Conservation (phyloP, 2,797 vertebrate species). For the Scyliorhinus canicula region DNA sequence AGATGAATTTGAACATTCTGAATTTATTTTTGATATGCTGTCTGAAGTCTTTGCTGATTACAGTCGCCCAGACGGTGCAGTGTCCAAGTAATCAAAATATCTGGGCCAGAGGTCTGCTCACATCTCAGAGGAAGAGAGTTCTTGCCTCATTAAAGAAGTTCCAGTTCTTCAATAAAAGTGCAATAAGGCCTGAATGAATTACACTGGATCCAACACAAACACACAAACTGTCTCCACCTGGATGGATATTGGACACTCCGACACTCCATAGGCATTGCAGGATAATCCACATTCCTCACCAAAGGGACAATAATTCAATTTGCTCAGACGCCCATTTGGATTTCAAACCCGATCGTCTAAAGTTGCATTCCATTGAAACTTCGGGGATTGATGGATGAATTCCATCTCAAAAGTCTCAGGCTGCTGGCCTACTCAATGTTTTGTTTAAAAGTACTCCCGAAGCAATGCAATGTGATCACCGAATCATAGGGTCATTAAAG, state of each 20-base stretch:
- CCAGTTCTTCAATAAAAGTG: neutral
- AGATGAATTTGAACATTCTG: neutral
- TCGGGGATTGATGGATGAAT: neutral
- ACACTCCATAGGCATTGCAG: neutral
- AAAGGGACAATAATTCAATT: neutral
- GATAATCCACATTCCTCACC: neutral
- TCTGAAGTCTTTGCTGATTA: neutral
- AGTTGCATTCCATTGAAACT: neutral
- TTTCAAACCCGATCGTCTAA: neutral
- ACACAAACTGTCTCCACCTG: neutral
- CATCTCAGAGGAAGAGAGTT: too few relatives aligned
- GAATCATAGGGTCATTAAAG: neutral
- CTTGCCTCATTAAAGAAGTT: neutral
- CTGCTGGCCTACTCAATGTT: neutral
- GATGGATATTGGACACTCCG: neutral
- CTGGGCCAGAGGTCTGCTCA: neutral
- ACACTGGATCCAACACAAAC: neutral
- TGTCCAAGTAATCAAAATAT: neutral
- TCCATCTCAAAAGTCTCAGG: neutral
- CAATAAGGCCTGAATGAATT: neutral
- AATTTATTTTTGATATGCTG: neutral
- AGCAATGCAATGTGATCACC: neutral
- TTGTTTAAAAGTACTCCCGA: neutral
- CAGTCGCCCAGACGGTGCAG: neutral
- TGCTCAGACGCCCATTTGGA: neutral